A percentile compares a stretch with the other conserved stretches of the same genome.
These are phyloP conservation scores for Benitochromis conjunctus DNA, from an alignment of 2,113 vertebrate genomes.

Conservation along the genomic window DNA sequence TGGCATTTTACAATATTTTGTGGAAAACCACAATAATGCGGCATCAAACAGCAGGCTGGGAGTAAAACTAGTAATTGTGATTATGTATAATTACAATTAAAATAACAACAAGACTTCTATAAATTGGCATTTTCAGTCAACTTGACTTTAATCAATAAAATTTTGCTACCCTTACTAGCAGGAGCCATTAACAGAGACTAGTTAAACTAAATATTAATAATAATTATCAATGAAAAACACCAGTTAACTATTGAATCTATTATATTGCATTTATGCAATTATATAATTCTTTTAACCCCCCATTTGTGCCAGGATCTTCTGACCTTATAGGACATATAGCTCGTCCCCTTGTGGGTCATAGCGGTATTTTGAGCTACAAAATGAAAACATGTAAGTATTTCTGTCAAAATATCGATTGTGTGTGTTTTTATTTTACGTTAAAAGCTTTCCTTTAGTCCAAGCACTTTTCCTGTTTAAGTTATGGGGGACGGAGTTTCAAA, in stretches of 20 bases:
- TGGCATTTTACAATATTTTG: slow-evolving; percentile 17
- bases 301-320: not conserved
- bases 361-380: not conserved
- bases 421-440: not conserved
- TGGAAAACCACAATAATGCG: slow-evolving; percentile 17
- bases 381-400: not conserved
- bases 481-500: not conserved
- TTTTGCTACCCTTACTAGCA: not conserved
- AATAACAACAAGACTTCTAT: not conserved
- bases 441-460: not conserved
- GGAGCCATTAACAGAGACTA: not conserved
- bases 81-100: slow-evolving; percentile 1
- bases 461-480: not conserved
- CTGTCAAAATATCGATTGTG: not conserved
- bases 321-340: not conserved
- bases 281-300: too few relatives aligned
- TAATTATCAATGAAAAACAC: not conserved
- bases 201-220: not conserved
- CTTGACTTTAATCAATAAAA: not conserved
- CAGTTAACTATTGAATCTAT: not conserved
- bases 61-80: not conserved
- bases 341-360: not conserved
- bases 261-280: not conserved
- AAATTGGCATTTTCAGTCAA: not conserved
- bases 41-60: not conserved